Evolutionary conservation across 1,140 invertebrate genomes (phyloP), one percentile per base, ranked within the genome.

Genomic region (Gryon sp.): DNA sequence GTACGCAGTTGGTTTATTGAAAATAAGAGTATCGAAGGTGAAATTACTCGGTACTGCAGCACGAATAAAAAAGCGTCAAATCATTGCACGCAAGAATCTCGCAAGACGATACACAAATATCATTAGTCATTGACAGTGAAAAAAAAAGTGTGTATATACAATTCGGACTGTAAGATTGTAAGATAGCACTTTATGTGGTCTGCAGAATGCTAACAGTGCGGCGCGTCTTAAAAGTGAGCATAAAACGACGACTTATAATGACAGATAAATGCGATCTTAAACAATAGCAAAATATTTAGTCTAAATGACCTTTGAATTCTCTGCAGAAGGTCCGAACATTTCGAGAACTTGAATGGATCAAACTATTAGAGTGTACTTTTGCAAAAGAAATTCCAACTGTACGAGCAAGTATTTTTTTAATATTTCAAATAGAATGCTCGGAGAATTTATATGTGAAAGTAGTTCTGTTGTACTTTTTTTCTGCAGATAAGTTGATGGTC

Each of bases 101-200:
- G 4, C 40, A 7, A 38, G 48, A 36, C 28, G 40, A n/a, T 32
- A 32, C 30, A 50, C 40, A 63, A 63, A 63, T 73, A 34, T 57
- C 66, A 52, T 38, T 19, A 72, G 48, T 72, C 68, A 62, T 53
- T 45, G 15, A 46, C 30, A 38, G 20, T 2, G 30, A 36, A 60
- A 60, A 53, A 70, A 62, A 60, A 32, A n/a, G n/a, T n/a, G n/a
- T 16, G 43, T 19, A n/a, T 20, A 36, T 30, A 30, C 66, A 62
- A 62, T 62, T 70, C 4, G 36, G 48, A n/a, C 1, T n/a, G 32
- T 19, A 19, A 70, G 66, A 70, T 70, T 43, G 60, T 50, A 52
- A 70, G 66, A 70, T 70, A 70, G 59, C 45, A 70, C 57, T 62
- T 68, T 55, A 62, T 63, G 24, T 41, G 32, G 40, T 36, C 30